Evolutionary conservation across 2,113 vertebrate genomes (phyloP).

Genomic region (Charina bottae): DNA sequence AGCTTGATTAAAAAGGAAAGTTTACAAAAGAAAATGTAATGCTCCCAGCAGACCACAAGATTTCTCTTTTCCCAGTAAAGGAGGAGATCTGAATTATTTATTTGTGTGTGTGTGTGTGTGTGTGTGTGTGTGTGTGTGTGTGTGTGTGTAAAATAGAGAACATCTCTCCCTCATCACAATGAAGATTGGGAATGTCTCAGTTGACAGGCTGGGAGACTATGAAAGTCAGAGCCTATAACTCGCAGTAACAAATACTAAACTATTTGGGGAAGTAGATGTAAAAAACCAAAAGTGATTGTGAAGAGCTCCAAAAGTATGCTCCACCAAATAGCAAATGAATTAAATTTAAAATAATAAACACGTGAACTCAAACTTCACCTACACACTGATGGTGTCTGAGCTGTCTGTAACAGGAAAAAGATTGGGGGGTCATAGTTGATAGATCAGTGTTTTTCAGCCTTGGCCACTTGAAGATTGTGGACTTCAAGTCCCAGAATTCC

Average conservation of each 20-base stretch:
- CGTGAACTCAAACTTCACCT: not conserved
- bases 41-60: not conserved
- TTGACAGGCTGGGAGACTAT: not conserved
- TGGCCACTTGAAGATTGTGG: too few relatives aligned
- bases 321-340: not conserved
- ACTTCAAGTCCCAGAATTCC: too few relatives aligned
- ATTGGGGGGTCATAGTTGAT: not conserved
- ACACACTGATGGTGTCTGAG: not conserved
- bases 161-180: not conserved
- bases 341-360: not conserved
- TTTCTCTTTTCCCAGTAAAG: not conserved
- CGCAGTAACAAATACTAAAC: not conserved
- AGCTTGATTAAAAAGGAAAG: not conserved
- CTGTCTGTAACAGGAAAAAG: not conserved
- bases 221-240: not conserved
- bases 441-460: too few relatives aligned
- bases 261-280: not conserved
- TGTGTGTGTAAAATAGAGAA: not conserved
- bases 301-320: not conserved
- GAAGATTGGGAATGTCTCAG: not conserved
- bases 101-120: not conserved
- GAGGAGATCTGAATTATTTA: not conserved
- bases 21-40: not conserved
- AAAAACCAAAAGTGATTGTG: not conserved
- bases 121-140: too few relatives aligned